Conservation (phyloP, 2,888 invertebrate species). For the Tridacna crocea region DNA sequence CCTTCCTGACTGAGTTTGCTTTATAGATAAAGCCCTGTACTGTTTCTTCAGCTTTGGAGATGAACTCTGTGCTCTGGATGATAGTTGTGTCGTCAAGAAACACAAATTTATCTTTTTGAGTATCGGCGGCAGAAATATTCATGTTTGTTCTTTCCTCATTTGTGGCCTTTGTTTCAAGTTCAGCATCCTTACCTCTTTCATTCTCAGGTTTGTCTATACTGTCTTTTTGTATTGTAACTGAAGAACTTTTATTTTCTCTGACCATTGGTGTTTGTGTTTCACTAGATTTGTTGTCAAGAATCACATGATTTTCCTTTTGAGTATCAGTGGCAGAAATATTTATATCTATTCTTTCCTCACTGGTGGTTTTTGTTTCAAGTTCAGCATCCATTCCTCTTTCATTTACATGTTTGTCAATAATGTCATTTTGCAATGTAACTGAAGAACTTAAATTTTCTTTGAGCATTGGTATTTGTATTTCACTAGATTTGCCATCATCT, state of each 20-base stretch:
- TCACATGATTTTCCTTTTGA: neutral
- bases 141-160: neutral
- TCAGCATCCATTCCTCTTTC: neutral
- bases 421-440: too few relatives aligned
- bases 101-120: neutral
- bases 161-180: neutral
- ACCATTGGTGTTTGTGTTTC: too few relatives aligned
- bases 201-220: too few relatives aligned
- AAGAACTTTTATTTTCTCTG: too few relatives aligned
- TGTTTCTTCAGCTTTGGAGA: neutral
- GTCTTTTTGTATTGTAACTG: too few relatives aligned
- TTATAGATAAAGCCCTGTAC: constrained; percentile 2
- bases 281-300: neutral
- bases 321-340: neutral
- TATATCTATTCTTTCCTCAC: neutral
- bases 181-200: neutral
- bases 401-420: too few relatives aligned
- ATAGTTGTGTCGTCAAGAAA: neutral
- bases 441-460: too few relatives aligned
- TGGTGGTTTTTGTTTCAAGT: neutral
- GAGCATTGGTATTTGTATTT: too few relatives aligned
- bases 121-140: neutral
- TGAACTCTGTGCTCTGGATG: neutral
- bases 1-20: neutral
- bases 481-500: too few relatives aligned